Percentiles rank a stretch among this genome's conserved stretches.
These are phyloP conservation scores for Watsonalla cultraria DNA, from an alignment of 2,888 invertebrate species.

Conservation along the genomic window DNA sequence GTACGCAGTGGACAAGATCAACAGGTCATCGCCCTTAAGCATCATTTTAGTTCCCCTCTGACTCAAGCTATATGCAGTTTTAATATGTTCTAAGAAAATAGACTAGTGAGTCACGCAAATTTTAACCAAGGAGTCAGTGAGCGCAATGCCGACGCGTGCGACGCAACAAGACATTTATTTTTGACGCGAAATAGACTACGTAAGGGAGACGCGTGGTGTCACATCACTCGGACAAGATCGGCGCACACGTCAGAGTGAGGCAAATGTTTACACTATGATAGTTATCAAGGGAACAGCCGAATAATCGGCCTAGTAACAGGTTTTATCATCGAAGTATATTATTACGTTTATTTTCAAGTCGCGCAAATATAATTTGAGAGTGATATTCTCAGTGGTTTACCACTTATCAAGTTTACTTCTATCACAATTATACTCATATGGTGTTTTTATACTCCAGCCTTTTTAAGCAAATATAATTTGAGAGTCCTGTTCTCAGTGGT, in stretches of 20 bases:
- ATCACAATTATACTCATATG: too few species aligned
- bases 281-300: background rate
- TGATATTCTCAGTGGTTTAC: too few species aligned
- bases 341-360: too few species aligned
- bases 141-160: slow-evolving; percentile 26
- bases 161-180: slow-evolving; percentile 42
- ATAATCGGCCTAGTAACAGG: background rate
- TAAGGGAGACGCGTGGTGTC: slow-evolving; percentile 20
- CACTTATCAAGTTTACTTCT: too few species aligned
- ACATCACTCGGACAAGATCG: background rate
- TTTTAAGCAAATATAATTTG: too few species aligned
- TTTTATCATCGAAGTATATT: too few species aligned
- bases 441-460: too few species aligned
- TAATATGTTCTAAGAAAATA: slow-evolving; percentile 74
- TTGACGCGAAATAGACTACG: slow-evolving; percentile 20
- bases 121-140: slow-evolving; percentile 58
- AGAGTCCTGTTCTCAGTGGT: too few species aligned
- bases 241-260: background rate
- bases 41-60: slow-evolving; percentile 49
- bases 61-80: slow-evolving; percentile 68
- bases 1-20: slow-evolving; percentile 44
- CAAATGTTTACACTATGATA: background rate
- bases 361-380: too few species aligned
- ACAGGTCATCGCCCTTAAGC: slow-evolving; percentile 52
- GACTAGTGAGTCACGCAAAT: slow-evolving; percentile 59